These are phyloP conservation scores for Xanthostigma xanthostigma DNA, from an alignment of 2,888 invertebrate species.

Conservation along the genomic window DNA sequence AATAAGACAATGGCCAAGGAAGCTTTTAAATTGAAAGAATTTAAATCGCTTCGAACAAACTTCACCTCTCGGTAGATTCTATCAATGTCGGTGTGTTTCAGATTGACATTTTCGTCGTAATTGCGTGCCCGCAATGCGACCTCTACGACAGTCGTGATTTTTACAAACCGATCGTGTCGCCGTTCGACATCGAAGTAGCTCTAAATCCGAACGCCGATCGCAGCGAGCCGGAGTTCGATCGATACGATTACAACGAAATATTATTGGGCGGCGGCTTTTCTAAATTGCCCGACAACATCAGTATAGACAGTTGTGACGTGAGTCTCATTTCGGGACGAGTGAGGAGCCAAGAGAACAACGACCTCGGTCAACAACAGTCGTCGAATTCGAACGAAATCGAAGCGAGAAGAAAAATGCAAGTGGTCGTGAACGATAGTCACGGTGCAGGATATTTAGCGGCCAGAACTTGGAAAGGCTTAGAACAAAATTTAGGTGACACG, in stretches of 20 bases:
- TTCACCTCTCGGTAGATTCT: no score
- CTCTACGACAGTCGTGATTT: constrained; percentile 72
- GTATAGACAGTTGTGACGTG: constrained; percentile 34
- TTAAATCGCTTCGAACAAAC: no score
- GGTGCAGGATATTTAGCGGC: constrained; percentile 48
- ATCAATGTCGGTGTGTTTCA: constrained; percentile 24
- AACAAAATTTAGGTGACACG: constrained; percentile 62
- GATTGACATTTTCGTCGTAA: constrained; percentile 83
- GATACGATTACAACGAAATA: constrained; percentile 58
- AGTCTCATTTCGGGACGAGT: constrained; percentile 63
- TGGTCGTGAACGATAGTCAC: constrained; percentile 34
- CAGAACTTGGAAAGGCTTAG: constrained; percentile 74
- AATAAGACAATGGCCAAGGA: no score
- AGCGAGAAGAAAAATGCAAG: constrained; percentile 29
- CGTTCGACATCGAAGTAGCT: constrained; percentile 82
- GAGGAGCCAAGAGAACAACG: constrained; percentile 26
- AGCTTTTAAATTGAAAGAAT: no score
- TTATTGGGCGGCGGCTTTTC: constrained; percentile 38
- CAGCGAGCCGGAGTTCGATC: constrained; percentile 24
- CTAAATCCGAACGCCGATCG: constrained; percentile 40
- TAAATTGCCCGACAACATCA: constrained; percentile 28
- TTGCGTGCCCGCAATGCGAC: constrained; percentile 85
- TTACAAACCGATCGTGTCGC: constrained; percentile 78
- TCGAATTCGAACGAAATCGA: constrained; percentile 20
- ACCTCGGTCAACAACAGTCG: constrained; percentile 24